Base-by-base conservation (phyloP, 2,888 invertebrate genomes). In the Octodonta nipae region DNA sequence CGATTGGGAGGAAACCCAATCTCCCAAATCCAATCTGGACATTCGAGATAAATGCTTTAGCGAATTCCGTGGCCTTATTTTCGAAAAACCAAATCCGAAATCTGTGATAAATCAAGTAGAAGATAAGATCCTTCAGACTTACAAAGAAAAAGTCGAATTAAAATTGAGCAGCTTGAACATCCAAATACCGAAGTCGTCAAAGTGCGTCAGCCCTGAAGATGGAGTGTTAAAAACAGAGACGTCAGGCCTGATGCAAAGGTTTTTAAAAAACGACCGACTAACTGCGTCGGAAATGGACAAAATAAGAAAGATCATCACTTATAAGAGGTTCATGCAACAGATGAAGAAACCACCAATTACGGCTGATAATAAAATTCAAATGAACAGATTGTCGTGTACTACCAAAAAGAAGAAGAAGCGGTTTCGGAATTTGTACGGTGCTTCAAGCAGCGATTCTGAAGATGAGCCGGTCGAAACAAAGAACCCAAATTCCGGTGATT, bases 131-230 rank as follows among this genome's bases (percentile, higher is more conserved):
- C 35, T 55, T 15, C 49, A 52, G 34, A 45, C 43, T 28, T 53
- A 54, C 41, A 54, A 52, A 38, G 51, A 52, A 12, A 49, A 47
- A 38, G 50, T 56, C 5, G 52, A 56, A 34, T 50, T 47, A 2
- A 52, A 56, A 33, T 37, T 56, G 22, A 54, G 47, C 37, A 48
- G 49, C 4, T 38, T 56, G n/a, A 52, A 49, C 29, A 44, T 56
- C 8, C 44, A 52, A 36, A 55, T 56, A 26, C 53, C 54, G 4
- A 47, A 43, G 34, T 13, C 37, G 16, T 35, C 32, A 4, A 45
- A 47, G 36, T 26, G 38, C 2, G 12, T 37, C 22, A 36, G 36
- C 7, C 26, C 33, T 10, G 28, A 32, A 7, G 33, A 35, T 15
- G 35, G 41, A 7, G 22, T 4, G 22, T n/a, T n/a, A n/a, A n/a